Evolutionary conservation across 2,113 vertebrate species (phyloP), one percentile per base, ranked within the genome.

Genomic region (Callopanchax toddi): DNA sequence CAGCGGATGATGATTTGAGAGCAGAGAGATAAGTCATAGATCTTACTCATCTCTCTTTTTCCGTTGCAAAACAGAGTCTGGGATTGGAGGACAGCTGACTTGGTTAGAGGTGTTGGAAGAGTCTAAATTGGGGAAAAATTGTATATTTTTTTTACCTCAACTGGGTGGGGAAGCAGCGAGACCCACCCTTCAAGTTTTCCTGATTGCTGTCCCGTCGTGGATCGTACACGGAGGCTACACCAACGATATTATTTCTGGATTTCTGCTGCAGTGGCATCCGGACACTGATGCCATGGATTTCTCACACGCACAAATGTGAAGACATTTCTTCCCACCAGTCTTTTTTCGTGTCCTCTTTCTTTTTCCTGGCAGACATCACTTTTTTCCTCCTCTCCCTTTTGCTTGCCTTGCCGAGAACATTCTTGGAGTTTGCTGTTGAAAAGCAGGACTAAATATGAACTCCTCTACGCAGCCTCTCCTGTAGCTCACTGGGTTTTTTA

Each of bases 121-220:
- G 50, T 49, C 76, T 43, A 63, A 58, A 62, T 61, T 25, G 13
- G 54, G n/a, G 45, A 36, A 71, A 67, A 23, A 53, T 57, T 75
- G 48, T 37, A 4, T 7, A 58, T 45, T 55, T 62, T 55, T 46
- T 7, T 17, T 37, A 72, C 48, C 34, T 60, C 67, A 37, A 20
- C 57, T 39, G 76, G 71, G 66, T 71, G 66, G 60, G 56, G 78
- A 78, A 68, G 61, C 51, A 18, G 59, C 46, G 25, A 48, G 81
- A 81, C 76, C 82, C 83, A 79, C 82, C 81, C 77, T 82, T 54
- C 64, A 86, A 84, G 79, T 86, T 86, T 77, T 58, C 18, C 23
- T 26, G 13, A 60, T 46, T 4, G 46, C 59, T 11, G 62, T 68
- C 68, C 79, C 53, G 9, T 48, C 4, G 29, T 53, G 80, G 80